phyloP scores from a whole-genome alignment of 2,888 invertebrate species.

The Stenurella melanura region DNA sequence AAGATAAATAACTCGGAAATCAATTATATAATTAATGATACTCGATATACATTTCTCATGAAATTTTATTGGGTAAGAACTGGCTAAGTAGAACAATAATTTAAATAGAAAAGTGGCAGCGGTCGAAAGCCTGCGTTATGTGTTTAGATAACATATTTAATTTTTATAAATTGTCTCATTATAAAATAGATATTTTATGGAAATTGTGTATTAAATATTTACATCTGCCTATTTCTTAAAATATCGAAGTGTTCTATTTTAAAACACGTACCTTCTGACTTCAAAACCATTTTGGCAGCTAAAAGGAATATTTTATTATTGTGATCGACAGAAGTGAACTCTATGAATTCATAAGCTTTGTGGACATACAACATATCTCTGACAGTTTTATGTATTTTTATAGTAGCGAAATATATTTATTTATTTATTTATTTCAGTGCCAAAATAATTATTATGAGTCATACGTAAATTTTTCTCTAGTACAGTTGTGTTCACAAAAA shows the following conservation, averaged over 20 bases:
- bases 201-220: background rate
- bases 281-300: background rate
- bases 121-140: background rate
- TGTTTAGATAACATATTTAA: background rate
- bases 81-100: background rate
- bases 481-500: too few relatives aligned
- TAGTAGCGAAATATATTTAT: too few relatives aligned
- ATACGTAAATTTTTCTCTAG: too few relatives aligned
- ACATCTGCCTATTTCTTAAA: background rate
- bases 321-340: constrained; percentile 1
- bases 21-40: too few relatives aligned
- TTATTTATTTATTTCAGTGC: too few relatives aligned
- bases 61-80: background rate
- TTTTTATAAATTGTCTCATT: background rate
- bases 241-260: background rate
- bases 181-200: background rate
- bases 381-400: background rate
- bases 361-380: background rate
- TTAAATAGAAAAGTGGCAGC: background rate
- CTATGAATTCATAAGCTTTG: background rate
- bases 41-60: background rate
- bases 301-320: background rate
- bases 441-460: too few relatives aligned
- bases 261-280: background rate
- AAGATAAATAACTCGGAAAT: too few relatives aligned